Percentiles rank a stretch among this genome's conserved stretches.
Conservation (phyloP, 2,888 invertebrate genomes). For the Drosophila paramelanica region DNA sequence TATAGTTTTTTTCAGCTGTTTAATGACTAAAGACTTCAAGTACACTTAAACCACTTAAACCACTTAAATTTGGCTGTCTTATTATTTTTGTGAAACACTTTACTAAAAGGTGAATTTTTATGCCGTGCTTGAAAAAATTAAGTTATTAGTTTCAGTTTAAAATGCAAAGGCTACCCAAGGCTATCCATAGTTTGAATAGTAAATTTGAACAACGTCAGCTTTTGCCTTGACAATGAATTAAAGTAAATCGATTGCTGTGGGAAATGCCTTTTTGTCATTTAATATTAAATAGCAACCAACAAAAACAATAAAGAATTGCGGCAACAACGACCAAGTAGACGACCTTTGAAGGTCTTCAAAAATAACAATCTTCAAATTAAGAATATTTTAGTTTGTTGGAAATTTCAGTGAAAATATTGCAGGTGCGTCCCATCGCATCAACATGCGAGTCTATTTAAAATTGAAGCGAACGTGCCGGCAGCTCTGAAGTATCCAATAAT, state of each 20-base stretch:
- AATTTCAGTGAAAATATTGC: neutral
- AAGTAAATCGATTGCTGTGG: conserved; percentile 36
- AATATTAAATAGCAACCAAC: conserved; percentile 8
- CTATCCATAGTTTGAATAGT: neutral
- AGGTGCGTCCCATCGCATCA: conserved; percentile 5
- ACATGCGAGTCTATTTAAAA: conserved; percentile 14
- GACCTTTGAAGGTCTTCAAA: conserved; percentile 11
- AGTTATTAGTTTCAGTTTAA: neutral
- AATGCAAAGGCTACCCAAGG: neutral
- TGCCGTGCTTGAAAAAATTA: neutral
- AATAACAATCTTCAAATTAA: too few species aligned
- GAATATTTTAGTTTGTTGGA: conserved; percentile 2
- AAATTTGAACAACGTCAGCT: conserved; percentile 9
- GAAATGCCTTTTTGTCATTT: conserved; percentile 28
- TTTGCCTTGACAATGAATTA: conserved; percentile 36
- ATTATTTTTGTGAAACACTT: neutral
- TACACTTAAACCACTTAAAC: too few species aligned
- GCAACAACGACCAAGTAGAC: neutral
- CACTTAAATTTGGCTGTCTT: too few species aligned
- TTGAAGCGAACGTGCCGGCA: conserved; percentile 1
- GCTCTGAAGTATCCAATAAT: neutral
- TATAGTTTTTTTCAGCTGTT: too few species aligned
- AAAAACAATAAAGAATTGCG: too few species aligned
- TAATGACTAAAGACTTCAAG: too few species aligned
- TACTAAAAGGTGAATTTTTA: neutral